Percentiles rank a stretch among this genome's conserved stretches.
Evolutionary conservation across 1,140 invertebrate genomes (phyloP).

Genomic region (honey bee (Apis mellifera)): Amel_HAv3.1 CM009944.2:3419501-3420000

Average conservation of each 20-base stretch:
- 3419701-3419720: too few species aligned
- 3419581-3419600: neutral
- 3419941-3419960: slow-evolving; percentile 33
- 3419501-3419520: slow-evolving; percentile 8
- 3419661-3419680: slow-evolving; percentile 27
- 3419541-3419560: slow-evolving; percentile 23
- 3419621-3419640: slow-evolving; percentile 16
- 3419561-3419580: neutral
- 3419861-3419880: slow-evolving; percentile 95
- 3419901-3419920: neutral
- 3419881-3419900: slow-evolving; percentile 85
- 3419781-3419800: slow-evolving; percentile 94
- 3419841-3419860: slow-evolving; percentile 98
- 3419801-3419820: slow-evolving; percentile 88
- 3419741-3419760: slow-evolving; percentile 91
- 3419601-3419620: neutral
- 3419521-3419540: slow-evolving; percentile 11
- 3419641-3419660: slow-evolving; percentile 13
- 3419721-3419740: slow-evolving; percentile 63
- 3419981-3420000: neutral
- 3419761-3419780: slow-evolving; percentile 95
- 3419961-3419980: neutral
- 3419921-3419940: slow-evolving; percentile 15
- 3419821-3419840: slow-evolving; percentile 89
- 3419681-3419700: neutral